Conservation (phyloP, 23 tunicate species). For the Aplidium turbinatum region DNA sequence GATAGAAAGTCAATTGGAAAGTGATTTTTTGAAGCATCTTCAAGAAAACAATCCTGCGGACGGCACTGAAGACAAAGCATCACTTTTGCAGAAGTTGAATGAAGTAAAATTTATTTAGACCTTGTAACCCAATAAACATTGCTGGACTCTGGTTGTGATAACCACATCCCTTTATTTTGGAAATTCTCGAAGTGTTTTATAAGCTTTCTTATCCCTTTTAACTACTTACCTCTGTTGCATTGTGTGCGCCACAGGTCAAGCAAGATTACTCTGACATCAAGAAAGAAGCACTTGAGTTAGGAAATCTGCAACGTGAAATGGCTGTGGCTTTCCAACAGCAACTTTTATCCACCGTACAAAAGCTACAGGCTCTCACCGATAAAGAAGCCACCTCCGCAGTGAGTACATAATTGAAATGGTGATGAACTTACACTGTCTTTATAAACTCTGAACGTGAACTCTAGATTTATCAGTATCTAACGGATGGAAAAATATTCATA, state of each 20-base stretch:
- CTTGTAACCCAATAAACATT: too few species aligned
- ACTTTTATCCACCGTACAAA: slow-evolving; percentile 47
- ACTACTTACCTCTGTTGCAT: too few species aligned
- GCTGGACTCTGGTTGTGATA: too few species aligned
- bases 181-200: too few species aligned
- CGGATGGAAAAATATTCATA: too few species aligned
- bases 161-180: too few species aligned
- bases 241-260: too few species aligned
- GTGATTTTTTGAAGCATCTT: not conserved
- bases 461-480: too few species aligned
- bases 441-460: too few species aligned
- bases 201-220: too few species aligned
- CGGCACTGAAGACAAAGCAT: not conserved
- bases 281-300: slow-evolving; percentile 50
- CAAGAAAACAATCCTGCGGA: not conserved
- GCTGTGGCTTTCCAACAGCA: slow-evolving; percentile 71
- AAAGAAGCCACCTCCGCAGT: slow-evolving; percentile 14
- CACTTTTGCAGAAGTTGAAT: not conserved
- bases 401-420: slow-evolving; percentile 7
- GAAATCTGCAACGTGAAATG: slow-evolving; percentile 66
- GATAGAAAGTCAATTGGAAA: not conserved
- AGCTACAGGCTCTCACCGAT: slow-evolving; percentile 66
- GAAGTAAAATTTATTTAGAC: not conserved
- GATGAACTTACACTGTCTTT: too few species aligned
- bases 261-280: slow-evolving; percentile 47